Conservation (phyloP, 2,888 invertebrate genomes). For the Pachymerium ferrugineum region DNA sequence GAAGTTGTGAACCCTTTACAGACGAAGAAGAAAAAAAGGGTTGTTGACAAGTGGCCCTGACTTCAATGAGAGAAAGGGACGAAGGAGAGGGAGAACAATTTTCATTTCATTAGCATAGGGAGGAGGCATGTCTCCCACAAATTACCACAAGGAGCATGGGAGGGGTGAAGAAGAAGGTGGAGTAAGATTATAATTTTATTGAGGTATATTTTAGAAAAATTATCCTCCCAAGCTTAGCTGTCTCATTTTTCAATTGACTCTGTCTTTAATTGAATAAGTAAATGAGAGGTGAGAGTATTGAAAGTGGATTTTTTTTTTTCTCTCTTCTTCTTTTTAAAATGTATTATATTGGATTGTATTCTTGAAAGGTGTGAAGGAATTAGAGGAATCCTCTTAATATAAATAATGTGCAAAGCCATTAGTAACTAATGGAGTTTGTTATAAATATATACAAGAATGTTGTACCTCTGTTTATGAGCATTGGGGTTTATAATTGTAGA, state of each 20-base stretch:
- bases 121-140: conserved; percentile 13
- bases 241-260: conserved; percentile 1
- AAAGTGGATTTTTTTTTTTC: conserved; percentile 4
- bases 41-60: conserved; percentile 17
- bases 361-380: not conserved
- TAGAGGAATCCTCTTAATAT: not conserved
- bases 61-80: conserved; percentile 17
- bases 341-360: conserved; percentile 15
- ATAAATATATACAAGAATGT: not conserved
- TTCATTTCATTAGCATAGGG: conserved; percentile 19
- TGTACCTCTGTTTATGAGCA: too few relatives aligned
- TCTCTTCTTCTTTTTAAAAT: not conserved
- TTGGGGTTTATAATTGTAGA: not conserved
- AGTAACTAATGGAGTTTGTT: not conserved
- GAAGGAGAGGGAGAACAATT: conserved; percentile 5
- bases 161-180: not conserved
- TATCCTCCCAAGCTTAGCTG: not conserved
- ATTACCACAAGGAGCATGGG: conserved; percentile 13
- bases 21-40: conserved; percentile 12
- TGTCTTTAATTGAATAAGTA: not conserved
- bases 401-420: not conserved
- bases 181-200: conserved; percentile 20
- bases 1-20: not conserved
- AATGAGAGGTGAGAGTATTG: not conserved
- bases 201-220: conserved; percentile 16